Base-by-base conservation (phyloP, 2,888 invertebrate species). In the Drosophila imparisetae region DNA sequence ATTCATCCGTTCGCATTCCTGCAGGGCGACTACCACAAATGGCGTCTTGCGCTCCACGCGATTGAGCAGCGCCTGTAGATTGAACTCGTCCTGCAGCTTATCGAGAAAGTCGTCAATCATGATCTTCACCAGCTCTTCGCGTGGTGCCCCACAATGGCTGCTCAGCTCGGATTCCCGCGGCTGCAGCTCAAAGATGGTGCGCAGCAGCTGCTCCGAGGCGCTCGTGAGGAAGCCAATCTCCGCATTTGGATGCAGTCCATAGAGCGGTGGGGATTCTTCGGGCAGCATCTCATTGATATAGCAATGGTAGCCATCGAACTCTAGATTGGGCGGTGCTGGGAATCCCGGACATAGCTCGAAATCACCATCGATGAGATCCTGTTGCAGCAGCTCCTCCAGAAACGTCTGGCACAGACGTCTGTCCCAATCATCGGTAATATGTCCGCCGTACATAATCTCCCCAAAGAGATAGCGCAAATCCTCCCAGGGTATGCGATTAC, bases 371-470 rank as follows among this genome's bases (percentile, higher is more conserved):
- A 96, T 95, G 92, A 98, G 94, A 90, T 98, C 97, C 0, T 97
- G 95, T 89, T 96, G 96, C 95, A 98, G 95, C 91, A 97, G 97
- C 90, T 97, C 98, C 81, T 96, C 94, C 63, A 99, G 93, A 93
- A 97, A 97, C 0, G 96, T 97, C 63, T 96, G 95, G 91, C 98
- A 98, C 2, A 98, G 94, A 27, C 97, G 94, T 38, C 98, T 94
- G 92, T 98, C 98, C 98, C 98, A 98, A 92, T 98, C 98, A 91
- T 98, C 98, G 0, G 98, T 98, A 84, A 98, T 98, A 91, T 98
- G 98, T 0, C 98, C 98, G 1, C 98, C 98, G 91, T 98, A 98
- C 98, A 98, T 98, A 82, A 98, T 98, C 93, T 98, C 98, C 0
- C 98, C 98, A 91, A 98, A 98, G 36, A 98, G 94, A 92, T 98